Evolutionary conservation across 1,140 invertebrate species (phyloP), one percentile per base, ranked within the genome.

Genomic region (Whitmania pigra): DNA sequence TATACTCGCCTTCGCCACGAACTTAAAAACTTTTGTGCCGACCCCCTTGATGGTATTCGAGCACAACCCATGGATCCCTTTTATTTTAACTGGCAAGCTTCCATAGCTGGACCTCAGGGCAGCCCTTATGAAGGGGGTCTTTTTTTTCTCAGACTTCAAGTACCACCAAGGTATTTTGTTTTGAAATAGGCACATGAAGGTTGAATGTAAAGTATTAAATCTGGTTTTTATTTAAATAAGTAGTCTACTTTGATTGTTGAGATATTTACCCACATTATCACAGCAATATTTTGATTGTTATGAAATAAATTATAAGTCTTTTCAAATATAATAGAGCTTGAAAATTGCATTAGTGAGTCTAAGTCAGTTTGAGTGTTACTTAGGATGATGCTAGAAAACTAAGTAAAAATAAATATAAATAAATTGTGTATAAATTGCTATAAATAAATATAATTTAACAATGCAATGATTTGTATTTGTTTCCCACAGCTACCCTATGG

Each of bases 21-120:
- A 73, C 74, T 81, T 31, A 80, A 81, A 71, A 80, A 78, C 20
- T 74, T 83, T 43, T 78, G 78, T 74, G 88, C 87, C 71, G 92
- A 94, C 80, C 91, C 91, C 29, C 89, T 90, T 0, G 92, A 94
- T 78, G 92, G 92, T 7, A 94, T 95, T 53, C 87, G 90, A 79
- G 92, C 92, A 13, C 87, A 87, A 66, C 92, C 92, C 3, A 82
- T 95, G 69, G 92, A 95, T 83, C 73, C 78, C 29, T 82, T 84
- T 73, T 81, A 80, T 69, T 82, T 79, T 75, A 79, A 81, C 70
- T 83, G 81, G 81, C 81, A 82, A 74, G 81, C 82, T 3, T 80
- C 79, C 2, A 82, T 83, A 22, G 80, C 79, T 53, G 82, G 82
- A 25, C 82, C 82, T 15, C 77, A 79, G 55, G 81, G 80, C 18